Conservation (phyloP, 2,888 invertebrate species). For the Hoplodrina ambigua region DNA sequence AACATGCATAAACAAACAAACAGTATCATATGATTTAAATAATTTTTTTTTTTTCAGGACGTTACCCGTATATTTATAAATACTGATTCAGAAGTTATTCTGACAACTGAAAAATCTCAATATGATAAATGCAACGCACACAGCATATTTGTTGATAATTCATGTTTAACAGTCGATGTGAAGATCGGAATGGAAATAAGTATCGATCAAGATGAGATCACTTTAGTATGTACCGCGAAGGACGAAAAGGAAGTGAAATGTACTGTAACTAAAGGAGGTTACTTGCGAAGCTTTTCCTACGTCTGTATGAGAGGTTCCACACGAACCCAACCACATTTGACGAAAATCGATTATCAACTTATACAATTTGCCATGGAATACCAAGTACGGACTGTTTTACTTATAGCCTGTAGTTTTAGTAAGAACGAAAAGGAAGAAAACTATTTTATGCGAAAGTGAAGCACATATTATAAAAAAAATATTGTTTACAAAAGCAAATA, state of each 20-base stretch:
- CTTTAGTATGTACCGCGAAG: conserved; percentile 65
- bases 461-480: too few relatives aligned
- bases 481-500: too few relatives aligned
- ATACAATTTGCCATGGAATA: conserved; percentile 71
- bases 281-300: conserved; percentile 58
- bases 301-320: conserved; percentile 66
- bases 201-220: conserved; percentile 67
- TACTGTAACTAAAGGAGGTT: conserved; percentile 68
- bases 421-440: too few relatives aligned
- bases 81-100: conserved; percentile 58
- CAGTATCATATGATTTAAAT: background rate
- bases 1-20: too few relatives aligned
- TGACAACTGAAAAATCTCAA: conserved; percentile 63
- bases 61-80: conserved; percentile 46
- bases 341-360: conserved; percentile 68
- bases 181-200: conserved; percentile 69
- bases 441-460: too few relatives aligned
- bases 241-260: conserved; percentile 64
- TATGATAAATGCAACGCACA: conserved; percentile 69
- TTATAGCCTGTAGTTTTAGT: too few relatives aligned
- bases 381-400: conserved; percentile 65
- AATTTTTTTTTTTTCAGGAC: conserved; percentile 56
- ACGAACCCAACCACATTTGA: conserved; percentile 61
- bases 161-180: conserved; percentile 63
- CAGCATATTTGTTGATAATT: conserved; percentile 72